phyloP scores from a whole-genome alignment of 2,797 vertebrate genomes.

The Valencia hispanica region DNA sequence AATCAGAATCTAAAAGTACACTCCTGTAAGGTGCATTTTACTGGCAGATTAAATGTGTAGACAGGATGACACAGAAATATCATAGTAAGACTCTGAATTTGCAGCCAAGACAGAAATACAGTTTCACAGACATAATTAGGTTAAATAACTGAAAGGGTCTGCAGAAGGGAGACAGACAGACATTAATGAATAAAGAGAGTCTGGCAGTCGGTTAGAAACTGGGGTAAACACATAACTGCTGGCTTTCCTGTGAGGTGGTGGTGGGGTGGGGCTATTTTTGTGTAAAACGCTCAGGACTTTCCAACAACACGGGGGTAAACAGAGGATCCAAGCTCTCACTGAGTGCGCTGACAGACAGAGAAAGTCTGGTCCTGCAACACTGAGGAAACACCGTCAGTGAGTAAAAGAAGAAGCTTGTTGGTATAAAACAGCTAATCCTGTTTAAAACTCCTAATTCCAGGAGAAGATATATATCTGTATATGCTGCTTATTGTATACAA shows the following conservation, averaged over 20 bases:
- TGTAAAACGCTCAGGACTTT: constrained; percentile 50
- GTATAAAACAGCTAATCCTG: constrained; percentile 54
- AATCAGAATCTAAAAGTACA: background rate
- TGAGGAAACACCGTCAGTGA: background rate
- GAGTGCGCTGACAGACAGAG: constrained; percentile 11
- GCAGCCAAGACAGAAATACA: constrained; percentile 11
- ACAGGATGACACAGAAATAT: background rate
- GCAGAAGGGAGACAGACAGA: constrained; percentile 34
- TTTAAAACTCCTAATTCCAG: constrained; percentile 40
- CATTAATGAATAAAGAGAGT: constrained; percentile 42
- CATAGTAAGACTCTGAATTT: background rate
- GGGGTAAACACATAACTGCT: constrained; percentile 44
- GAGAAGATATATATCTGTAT: constrained; percentile 1
- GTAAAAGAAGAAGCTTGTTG: constrained; percentile 37
- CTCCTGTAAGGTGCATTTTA: background rate
- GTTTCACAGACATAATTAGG: constrained; percentile 19
- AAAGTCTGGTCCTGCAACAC: constrained; percentile 15
- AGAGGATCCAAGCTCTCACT: constrained; percentile 40
- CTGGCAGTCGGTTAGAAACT: constrained; percentile 10
- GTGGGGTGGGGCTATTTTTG: constrained; percentile 35
- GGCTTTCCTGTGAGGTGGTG: constrained; percentile 44
- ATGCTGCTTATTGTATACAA: constrained; percentile 34
- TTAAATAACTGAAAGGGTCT: constrained; percentile 19
- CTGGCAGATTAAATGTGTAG: background rate
- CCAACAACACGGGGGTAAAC: constrained; percentile 46